Conservation (phyloP, 2,888 invertebrate genomes). For the Diaphora mendica region DNA sequence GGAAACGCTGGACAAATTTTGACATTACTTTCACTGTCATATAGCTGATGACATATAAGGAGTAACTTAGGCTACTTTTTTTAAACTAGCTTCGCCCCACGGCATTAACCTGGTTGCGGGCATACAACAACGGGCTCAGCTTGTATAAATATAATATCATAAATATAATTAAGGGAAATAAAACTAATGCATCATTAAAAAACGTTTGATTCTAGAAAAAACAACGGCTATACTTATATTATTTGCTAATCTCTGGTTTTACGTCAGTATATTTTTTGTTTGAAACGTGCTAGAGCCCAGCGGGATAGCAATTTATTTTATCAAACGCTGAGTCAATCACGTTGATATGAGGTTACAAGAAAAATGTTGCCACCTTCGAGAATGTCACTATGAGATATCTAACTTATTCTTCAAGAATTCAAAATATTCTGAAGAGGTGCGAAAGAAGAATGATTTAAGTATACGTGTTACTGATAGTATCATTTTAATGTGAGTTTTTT, state of each 20-base stretch:
- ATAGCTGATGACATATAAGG: too few species aligned
- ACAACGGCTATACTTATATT: background rate
- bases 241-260: constrained; percentile 16
- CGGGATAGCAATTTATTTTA: constrained; percentile 48
- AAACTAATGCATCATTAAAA: background rate
- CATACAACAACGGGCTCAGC: too few species aligned
- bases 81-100: too few species aligned
- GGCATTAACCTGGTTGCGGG: too few species aligned
- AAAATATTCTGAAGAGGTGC: constrained; percentile 13
- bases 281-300: constrained; percentile 23
- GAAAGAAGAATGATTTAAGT: constrained; percentile 9
- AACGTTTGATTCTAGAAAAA: background rate
- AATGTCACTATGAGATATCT: constrained; percentile 27
- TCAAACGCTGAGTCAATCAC: constrained; percentile 46
- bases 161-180: too few species aligned
- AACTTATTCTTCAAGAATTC: constrained; percentile 20
- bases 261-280: constrained; percentile 35
- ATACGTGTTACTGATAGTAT: constrained; percentile 9
- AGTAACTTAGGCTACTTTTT: too few species aligned
- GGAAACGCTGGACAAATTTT: too few species aligned
- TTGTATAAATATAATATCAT: too few species aligned
- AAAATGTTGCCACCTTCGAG: constrained; percentile 39
- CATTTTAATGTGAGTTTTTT: background rate
- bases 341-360: constrained; percentile 40
- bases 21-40: too few species aligned